These are phyloP conservation scores for Pristionchus arcanus DNA, from an alignment of 2,888 invertebrate genomes.

Conservation along the genomic window DNA sequence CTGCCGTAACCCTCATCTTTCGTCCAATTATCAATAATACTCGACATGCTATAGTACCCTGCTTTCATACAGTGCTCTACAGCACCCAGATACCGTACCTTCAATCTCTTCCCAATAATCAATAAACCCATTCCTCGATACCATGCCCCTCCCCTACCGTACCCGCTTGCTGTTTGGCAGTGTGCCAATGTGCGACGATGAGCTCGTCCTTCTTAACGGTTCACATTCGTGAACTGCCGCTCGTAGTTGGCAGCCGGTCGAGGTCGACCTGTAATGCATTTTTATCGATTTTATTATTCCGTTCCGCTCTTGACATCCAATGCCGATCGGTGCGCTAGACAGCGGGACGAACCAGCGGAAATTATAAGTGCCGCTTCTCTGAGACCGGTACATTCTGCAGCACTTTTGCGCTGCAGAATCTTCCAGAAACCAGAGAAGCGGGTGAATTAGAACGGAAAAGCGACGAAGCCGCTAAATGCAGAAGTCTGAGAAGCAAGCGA, in stretches of 20 bases:
- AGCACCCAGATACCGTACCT: background rate
- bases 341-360: background rate
- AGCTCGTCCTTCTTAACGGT: conserved; percentile 25
- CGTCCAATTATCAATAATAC: no score
- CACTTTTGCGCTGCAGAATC: no score
- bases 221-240: conserved; percentile 48
- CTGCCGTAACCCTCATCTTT: no score
- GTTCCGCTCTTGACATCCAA: conserved; percentile 7
- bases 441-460: background rate
- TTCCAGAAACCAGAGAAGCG: background rate
- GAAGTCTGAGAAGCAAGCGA: background rate
- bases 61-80: no score
- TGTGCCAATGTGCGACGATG: background rate
- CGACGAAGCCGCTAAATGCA: conserved; percentile 8
- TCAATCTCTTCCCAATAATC: background rate
- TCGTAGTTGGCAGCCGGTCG: conserved; percentile 45
- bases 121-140: background rate
- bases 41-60: no score
- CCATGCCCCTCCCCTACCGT: background rate
- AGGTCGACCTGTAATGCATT: conserved; percentile 48
- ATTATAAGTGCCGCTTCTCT: background rate
- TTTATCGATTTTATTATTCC: background rate
- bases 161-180: conserved; percentile 33
- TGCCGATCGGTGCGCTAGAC: background rate
- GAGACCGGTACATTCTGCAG: no score